Evolutionary conservation across 1,140 invertebrate species (phyloP), one percentile per base, ranked within the genome.

Genomic region (Streblospio benedicti): DNA sequence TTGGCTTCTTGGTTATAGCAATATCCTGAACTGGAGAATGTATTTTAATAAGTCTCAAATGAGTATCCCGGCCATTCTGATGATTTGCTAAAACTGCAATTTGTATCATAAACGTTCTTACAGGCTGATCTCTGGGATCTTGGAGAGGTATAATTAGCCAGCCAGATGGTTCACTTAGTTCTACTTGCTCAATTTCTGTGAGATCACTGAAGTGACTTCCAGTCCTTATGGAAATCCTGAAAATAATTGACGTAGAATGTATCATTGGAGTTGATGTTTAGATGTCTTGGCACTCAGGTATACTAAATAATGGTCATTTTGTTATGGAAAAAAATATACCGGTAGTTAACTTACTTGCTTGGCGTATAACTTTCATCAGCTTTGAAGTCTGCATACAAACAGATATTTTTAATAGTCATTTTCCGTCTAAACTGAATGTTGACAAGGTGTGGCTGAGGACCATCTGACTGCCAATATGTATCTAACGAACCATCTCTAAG

Each of bases 381-480:
- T 77, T 97, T 98, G 73, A 92, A 98, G 78, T 99, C 94, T 0
- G 93, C 93, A 73, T 97, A 98, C 57, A 99, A 89, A 72, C 91
- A 95, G 59, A 99, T 89, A 78, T 97, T 90, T 60, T 88, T 85
- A 18, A 99, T 87, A 35, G 91, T 93, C 1, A 91, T 99, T 80
- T 98, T 97, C 67, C 89, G 83, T 65, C 90, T 86, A 76, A 99
- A 99, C 71, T 98, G 93, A 64, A 99, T 95, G 72, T 97, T 99
- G 0, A 99, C 91, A 62, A 97, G 80, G 79, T 99, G 96, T 4
- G 96, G 96, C 60, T 98, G 82, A 67, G 96, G 93, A 0, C 96
- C 96, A 80, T 99, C 96, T 0, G 94, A 97, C 74, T 99, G 96
- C 96, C 96, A 99, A 76, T 97, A 99, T 0, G 93, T 97, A 65